A percentile compares a stretch with the other conserved stretches of the same genome.
Conservation (phyloP, 2,888 invertebrate genomes). For the Ophonus ardosiacus region DNA sequence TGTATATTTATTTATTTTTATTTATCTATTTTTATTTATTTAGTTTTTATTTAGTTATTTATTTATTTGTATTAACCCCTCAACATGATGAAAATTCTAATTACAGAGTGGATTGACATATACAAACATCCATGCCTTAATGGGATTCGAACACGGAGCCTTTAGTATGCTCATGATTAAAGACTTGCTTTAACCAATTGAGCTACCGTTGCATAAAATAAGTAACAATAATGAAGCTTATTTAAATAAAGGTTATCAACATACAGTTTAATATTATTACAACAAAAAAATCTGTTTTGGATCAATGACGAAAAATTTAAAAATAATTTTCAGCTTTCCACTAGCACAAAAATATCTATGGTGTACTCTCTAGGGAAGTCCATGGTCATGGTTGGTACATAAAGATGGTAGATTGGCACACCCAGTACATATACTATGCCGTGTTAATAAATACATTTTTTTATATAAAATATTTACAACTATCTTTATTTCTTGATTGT, state of each 20-base stretch:
- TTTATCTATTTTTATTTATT: too few species aligned
- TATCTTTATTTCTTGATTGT: neutral
- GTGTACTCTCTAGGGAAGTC: too few species aligned
- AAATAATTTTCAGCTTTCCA: too few species aligned
- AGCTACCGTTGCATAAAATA: neutral
- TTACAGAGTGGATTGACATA: neutral
- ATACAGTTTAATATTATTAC: neutral
- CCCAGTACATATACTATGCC: neutral
- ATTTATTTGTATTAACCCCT: neutral
- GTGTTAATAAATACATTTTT: neutral
- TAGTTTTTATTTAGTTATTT: too few species aligned
- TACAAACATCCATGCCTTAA: slow-evolving; percentile 2
- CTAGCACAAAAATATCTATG: too few species aligned
- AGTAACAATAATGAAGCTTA: neutral
- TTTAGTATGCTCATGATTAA: neutral
- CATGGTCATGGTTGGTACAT: neutral
- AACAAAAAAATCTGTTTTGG: too few species aligned
- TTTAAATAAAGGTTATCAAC: neutral
- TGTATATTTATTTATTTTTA: too few species aligned
- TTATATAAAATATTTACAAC: neutral
- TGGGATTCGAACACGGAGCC: neutral
- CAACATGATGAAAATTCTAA: neutral
- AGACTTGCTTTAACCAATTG: neutral
- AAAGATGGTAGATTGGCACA: neutral
- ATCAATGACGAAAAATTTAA: too few species aligned